These are phyloP conservation scores for Dasyornis broadbenti DNA, from an alignment of 2,113 vertebrate genomes.

Conservation along the genomic window DNA sequence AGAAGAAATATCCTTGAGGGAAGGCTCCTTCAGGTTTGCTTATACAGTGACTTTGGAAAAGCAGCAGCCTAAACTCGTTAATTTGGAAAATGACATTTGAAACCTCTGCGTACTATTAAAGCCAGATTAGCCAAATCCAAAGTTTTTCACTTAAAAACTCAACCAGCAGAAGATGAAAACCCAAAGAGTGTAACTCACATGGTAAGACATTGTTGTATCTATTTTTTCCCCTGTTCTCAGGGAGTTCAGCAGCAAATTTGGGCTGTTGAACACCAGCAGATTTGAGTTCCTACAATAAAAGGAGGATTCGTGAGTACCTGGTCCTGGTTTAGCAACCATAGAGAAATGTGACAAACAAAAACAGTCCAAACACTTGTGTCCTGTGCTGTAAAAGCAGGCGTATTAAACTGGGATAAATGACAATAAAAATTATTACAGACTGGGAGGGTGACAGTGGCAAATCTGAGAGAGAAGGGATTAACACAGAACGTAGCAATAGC, in stretches of 20 bases:
- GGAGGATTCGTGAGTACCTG: background rate
- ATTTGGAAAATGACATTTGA: background rate
- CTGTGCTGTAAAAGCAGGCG: background rate
- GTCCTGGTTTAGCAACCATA: background rate
- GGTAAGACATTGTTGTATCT: conserved; percentile 95
- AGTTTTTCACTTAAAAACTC: background rate
- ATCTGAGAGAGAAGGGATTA: background rate
- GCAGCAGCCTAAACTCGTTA: background rate
- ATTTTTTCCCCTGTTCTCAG: conserved; percentile 93
- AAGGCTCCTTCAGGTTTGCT: background rate
- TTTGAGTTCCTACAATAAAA: conserved; percentile 82
- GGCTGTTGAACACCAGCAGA: conserved; percentile 80
- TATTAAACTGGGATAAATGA: background rate
- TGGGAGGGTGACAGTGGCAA: background rate
- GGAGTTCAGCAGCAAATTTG: conserved; percentile 76
- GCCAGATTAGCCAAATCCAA: background rate
- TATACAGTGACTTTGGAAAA: background rate
- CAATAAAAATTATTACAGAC: background rate
- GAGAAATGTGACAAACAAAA: background rate
- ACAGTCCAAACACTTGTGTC: background rate
- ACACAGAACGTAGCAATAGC: background rate
- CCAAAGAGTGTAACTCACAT: conserved; percentile 77
- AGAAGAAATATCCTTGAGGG: background rate
- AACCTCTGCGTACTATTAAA: background rate
- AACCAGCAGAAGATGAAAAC: background rate